Evolutionary conservation across 2,797 vertebrate genomes (phyloP), one percentile per base, ranked within the genome.

Genomic region (Erithacus rubecula): DNA sequence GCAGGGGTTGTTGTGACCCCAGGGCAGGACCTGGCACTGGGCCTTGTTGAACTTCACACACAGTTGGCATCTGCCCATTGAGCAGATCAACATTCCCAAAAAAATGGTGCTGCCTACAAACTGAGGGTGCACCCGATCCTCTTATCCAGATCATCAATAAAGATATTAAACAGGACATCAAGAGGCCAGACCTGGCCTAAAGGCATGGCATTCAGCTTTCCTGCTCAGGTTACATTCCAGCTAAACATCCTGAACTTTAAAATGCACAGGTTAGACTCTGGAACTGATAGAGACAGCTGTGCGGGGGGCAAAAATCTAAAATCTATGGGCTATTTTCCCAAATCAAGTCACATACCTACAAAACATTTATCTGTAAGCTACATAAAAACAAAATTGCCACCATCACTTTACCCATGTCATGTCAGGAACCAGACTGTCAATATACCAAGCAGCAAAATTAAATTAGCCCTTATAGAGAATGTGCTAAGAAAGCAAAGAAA

Each of bases 21-120:
- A 18, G 30, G 30, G 47, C 56, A 62, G 56, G 56, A 70, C 17
- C 21, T 10, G 30, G 29, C 43, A 24, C 27, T n/a, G 20, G 11
- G 27, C 24, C 20, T 34, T 23, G 21, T 1, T 39, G 29, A 77
- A 23, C 3, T 22, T 27, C 29, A 34, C 37, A 34, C 37, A 14
- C 15, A 20, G 37, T 0, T 39, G 58, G 37, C 8, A 7, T 64
- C 1, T 0, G 32, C 17, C 37, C 64, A 52, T 4, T 10, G 18
- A 39, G 58, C 37, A 71, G 17, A 46, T 7, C 44, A 77, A 39
- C 12, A 5, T 15, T 58, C 15, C 37, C 44, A 64, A 10, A 24
- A 58, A 23, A 9, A 2, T 29, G 10, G 29, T 39, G 44, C 11
- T 11, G 3, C 65, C 65, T 36, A 29, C 30, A 78, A 59, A 65